Evolutionary conservation across 1,140 invertebrate species (phyloP).

Genomic region (Drosophila repleta): DNA sequence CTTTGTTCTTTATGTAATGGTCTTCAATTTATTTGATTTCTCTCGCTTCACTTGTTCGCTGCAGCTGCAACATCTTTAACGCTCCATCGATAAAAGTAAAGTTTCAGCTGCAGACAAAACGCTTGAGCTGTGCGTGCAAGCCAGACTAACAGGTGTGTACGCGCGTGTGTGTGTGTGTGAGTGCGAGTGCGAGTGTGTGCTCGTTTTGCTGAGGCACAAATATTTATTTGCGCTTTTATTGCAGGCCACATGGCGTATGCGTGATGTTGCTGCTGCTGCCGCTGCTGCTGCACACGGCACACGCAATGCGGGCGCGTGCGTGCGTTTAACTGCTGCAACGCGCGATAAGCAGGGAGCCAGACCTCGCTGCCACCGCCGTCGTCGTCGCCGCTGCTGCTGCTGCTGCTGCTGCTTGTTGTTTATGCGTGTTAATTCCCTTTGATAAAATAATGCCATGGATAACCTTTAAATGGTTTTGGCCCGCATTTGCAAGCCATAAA

Average conservation of each 20-base stretch:
- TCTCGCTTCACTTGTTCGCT: neutral
- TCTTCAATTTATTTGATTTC: slow-evolving; percentile 4
- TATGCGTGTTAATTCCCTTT: slow-evolving; percentile 81
- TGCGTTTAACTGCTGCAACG: slow-evolving; percentile 73
- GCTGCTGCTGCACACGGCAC: slow-evolving; percentile 52
- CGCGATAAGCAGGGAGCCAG: slow-evolving; percentile 53
- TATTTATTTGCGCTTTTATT: slow-evolving; percentile 73
- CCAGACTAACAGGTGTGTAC: neutral
- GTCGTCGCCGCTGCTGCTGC: slow-evolving; percentile 17
- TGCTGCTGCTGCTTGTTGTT: slow-evolving; percentile 51
- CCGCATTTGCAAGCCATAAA: slow-evolving; percentile 64
- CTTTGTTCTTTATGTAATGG: too few relatives aligned
- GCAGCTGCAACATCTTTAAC: slow-evolving; percentile 2
- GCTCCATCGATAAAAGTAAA: slow-evolving; percentile 8
- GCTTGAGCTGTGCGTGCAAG: neutral
- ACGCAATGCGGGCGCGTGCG: slow-evolving; percentile 76
- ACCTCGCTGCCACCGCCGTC: slow-evolving; percentile 4
- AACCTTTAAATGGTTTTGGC: slow-evolving; percentile 77
- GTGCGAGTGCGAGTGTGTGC: neutral
- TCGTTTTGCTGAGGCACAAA: slow-evolving; percentile 34
- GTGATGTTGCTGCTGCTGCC: slow-evolving; percentile 35
- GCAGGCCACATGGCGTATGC: slow-evolving; percentile 55
- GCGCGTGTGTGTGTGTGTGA: neutral
- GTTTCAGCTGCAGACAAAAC: slow-evolving; percentile 24
- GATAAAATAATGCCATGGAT: slow-evolving; percentile 80